A percentile compares a stretch with the other conserved stretches of the same genome.
Evolutionary conservation across 2,888 invertebrate genomes (phyloP).

Genomic region (Parthenolecanium corni): DNA sequence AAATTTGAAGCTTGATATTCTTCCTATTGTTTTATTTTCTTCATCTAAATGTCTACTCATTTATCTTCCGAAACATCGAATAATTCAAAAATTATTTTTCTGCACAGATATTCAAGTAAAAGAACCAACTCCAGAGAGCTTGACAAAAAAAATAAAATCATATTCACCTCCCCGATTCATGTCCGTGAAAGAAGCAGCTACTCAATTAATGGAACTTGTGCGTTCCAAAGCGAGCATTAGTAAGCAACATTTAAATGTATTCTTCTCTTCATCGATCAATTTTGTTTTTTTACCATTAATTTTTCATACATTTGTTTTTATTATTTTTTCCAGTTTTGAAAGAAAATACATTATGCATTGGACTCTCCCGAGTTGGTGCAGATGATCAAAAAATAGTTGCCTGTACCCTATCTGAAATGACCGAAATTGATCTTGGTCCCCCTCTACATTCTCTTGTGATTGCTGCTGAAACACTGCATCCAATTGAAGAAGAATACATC

Average conservation of each 20-base stretch:
- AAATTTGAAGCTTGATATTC: background rate
- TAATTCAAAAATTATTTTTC: background rate
- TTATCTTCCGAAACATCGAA: too few species aligned
- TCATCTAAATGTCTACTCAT: background rate
- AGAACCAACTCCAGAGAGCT: conserved; percentile 87
- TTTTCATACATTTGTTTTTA: background rate
- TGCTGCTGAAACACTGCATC: conserved; percentile 69
- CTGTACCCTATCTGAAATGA: conserved; percentile 63
- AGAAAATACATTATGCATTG: conserved; percentile 61
- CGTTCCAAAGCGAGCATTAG: conserved; percentile 39
- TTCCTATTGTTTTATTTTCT: background rate
- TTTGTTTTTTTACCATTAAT: background rate
- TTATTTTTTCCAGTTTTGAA: conserved; percentile 38
- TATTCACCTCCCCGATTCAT: conserved; percentile 92
- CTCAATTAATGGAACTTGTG: conserved; percentile 69
- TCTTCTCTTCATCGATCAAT: background rate
- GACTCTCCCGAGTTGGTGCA: conserved; percentile 82
- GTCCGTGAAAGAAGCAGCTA: conserved; percentile 75
- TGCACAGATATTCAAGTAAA: conserved; percentile 88
- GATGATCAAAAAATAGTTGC: conserved; percentile 63
- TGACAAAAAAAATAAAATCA: conserved; percentile 76
- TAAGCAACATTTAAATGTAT: conserved; percentile 5
- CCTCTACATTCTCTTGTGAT: conserved; percentile 93
- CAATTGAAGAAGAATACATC: conserved; percentile 81
- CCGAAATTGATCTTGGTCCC: conserved; percentile 58